Evolutionary conservation across 2,888 invertebrate genomes (phyloP), one percentile per base, ranked within the genome.

Genomic region (Lasioglossum malachurum): DNA sequence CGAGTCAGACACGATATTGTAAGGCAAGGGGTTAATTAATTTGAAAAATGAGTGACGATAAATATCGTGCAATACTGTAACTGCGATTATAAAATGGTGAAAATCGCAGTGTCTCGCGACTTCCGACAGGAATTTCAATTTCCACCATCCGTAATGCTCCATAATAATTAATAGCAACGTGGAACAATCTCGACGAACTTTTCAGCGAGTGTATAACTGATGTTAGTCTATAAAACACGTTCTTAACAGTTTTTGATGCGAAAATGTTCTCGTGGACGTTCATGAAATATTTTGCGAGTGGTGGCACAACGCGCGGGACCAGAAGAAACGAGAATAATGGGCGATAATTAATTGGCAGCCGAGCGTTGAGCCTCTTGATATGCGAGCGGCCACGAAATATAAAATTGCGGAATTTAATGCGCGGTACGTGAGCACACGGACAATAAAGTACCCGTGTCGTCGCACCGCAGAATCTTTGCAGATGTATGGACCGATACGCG

Each of bases 371-470:
- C 23, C 46, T 46, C 53, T 73, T 53, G 82, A 83, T 74, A 75
- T 19, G 78, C 8, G 10, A 1, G 75, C 31, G 31, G 41, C 16
- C 44, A 12, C 4, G 64, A 57, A 76, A 74, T 73, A 76, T 74
- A 82, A 86, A 85, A 76, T 60, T 57, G 73, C 2, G 27, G 69
- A 78, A 79, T 85, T 81, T 76, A 85, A 85, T 78, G 78, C 46
- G 67, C 35, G 80, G 53, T 71, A 64, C 74, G 49, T 38, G 76
- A 80, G 53, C 46, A n/a, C 46, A 4, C 41, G 57, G 16, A 74
- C 76, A 74, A 84, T 84, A 84, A 84, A 84, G 38, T 60, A 69
- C 23, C 46, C 16, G 5, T 46, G 31, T 35, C 8, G 73, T 67
- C 75, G 57, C 57, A 41, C 49, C 73, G 35, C 23, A 38, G 46